Evolutionary conservation across 2,113 vertebrate genomes (phyloP).

Genomic region (Anarhynchus alexandrinus): DNA sequence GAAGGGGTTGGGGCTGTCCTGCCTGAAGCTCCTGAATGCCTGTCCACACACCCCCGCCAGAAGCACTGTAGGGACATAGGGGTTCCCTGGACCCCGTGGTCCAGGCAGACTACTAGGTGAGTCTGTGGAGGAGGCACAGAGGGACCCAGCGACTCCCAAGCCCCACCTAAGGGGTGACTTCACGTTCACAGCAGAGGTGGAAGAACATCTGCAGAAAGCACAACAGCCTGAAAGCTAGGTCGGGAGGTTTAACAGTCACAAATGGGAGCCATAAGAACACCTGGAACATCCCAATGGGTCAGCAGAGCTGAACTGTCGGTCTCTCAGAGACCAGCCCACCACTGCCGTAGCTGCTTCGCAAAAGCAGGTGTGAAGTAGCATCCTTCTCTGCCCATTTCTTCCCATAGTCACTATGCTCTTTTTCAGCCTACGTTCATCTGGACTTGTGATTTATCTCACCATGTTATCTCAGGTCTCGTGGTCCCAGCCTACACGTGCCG

Average conservation of each 20-base stretch:
- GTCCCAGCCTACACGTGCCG: neutral
- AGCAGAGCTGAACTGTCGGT: neutral
- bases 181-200: neutral
- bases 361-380: neutral
- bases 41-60: neutral
- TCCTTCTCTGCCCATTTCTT: neutral
- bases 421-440: neutral
- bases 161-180: neutral
- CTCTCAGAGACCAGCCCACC: neutral
- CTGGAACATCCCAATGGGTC: neutral
- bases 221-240: neutral
- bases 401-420: neutral
- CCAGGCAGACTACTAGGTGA: neutral
- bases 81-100: neutral
- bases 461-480: neutral
- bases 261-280: neutral
- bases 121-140: neutral
- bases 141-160: neutral
- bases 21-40: neutral
- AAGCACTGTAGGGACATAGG: neutral
- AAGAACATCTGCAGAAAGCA: neutral
- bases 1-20: neutral
- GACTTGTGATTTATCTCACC: neutral
- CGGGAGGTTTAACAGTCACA: neutral
- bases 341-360: neutral